Evolutionary conservation across 2,797 vertebrate genomes (phyloP).

Genomic region (Scleropages formosus): DNA sequence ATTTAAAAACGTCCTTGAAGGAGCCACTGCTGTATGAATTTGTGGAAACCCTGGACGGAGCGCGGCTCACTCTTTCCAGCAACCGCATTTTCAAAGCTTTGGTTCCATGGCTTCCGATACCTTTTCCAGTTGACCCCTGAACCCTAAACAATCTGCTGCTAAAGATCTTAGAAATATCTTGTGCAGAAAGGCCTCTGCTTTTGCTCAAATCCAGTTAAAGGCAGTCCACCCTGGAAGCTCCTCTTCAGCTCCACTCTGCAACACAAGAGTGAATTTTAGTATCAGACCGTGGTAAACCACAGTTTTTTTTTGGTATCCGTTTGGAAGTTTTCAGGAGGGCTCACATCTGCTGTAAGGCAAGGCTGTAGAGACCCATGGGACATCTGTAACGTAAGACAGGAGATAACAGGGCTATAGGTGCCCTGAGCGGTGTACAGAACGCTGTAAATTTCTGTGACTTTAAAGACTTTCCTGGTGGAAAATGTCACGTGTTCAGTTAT

Average conservation of each 20-base stretch:
- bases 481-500: constrained; percentile 19
- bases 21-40: constrained; percentile 15
- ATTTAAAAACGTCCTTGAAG: constrained; percentile 12
- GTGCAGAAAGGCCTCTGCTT: constrained; percentile 25
- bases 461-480: too few relatives aligned
- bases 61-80: background rate
- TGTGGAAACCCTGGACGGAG: background rate
- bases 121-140: constrained; percentile 17
- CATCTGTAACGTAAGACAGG: too few relatives aligned
- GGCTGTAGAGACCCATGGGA: too few relatives aligned
- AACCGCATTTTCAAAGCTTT: constrained; percentile 10
- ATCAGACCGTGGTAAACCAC: too few relatives aligned
- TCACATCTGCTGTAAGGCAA: too few relatives aligned
- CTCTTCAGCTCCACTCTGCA: constrained; percentile 6
- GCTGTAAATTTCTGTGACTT: too few relatives aligned
- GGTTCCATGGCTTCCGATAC: constrained; percentile 24
- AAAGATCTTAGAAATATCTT: constrained; percentile 11
- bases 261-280: background rate
- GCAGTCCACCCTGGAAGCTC: background rate
- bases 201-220: constrained; percentile 9
- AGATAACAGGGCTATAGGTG: too few relatives aligned
- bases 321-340: too few relatives aligned
- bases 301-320: too few relatives aligned
- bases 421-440: too few relatives aligned
- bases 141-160: constrained; percentile 24